Percentiles rank a stretch among this genome's conserved stretches.
Evolutionary conservation across 2,113 vertebrate genomes (phyloP).

Genomic region (Phoenicopterus ruber): DNA sequence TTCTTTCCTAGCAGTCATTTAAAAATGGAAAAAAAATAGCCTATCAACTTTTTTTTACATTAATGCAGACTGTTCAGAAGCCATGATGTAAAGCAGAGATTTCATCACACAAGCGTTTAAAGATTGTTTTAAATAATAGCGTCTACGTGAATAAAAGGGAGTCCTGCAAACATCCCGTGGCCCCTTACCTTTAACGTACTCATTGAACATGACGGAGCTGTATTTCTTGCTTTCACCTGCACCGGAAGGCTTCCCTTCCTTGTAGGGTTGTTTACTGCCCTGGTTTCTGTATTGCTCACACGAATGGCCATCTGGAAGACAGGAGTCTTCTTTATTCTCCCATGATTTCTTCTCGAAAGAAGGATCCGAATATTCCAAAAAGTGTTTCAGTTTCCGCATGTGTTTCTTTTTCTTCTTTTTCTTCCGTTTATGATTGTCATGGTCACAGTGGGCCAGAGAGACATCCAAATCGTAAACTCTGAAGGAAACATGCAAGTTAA

Average conservation of each 20-base stretch:
- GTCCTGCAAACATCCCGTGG: background rate
- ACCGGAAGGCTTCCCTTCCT: slow-evolving; percentile 26
- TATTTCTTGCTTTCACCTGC: slow-evolving; percentile 28
- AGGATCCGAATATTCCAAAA: slow-evolving; percentile 22
- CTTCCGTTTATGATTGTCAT: slow-evolving; percentile 77
- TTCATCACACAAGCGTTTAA: background rate
- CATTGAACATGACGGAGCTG: background rate
- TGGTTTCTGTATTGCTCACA: slow-evolving; percentile 53
- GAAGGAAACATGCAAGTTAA: slow-evolving; percentile 34
- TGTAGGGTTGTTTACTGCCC: slow-evolving; percentile 48
- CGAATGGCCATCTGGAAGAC: background rate
- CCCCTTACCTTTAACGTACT: slow-evolving; percentile 66
- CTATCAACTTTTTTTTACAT: background rate
- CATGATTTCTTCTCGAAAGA: slow-evolving; percentile 20
- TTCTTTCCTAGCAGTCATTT: background rate
- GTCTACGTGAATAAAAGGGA: background rate
- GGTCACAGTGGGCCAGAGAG: slow-evolving; percentile 67
- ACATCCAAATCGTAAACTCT: slow-evolving; percentile 73
- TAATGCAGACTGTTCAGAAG: background rate
- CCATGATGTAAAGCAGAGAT: background rate
- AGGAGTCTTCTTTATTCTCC: slow-evolving; percentile 6
- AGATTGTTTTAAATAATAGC: background rate
- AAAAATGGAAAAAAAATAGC: background rate
- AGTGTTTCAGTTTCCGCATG: slow-evolving; percentile 66
- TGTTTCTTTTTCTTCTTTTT: slow-evolving; percentile 84